These are phyloP conservation scores for Phortica okadai DNA, from an alignment of 2,888 invertebrate genomes.

Conservation along the genomic window DNA sequence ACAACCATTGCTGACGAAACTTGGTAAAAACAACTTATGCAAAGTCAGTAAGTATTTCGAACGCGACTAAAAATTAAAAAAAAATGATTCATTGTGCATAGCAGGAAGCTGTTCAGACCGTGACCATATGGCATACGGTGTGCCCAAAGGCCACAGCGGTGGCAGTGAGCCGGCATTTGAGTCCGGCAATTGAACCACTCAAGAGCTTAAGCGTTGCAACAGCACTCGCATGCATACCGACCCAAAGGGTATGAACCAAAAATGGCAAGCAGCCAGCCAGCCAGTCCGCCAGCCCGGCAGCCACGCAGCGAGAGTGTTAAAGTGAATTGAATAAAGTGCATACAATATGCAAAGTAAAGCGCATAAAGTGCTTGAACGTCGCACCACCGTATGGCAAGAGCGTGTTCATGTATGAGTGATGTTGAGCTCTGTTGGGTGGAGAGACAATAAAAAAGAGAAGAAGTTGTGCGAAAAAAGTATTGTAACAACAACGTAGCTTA, in stretches of 20 bases:
- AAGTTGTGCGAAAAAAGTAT: background rate
- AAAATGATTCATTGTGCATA: conserved; percentile 42
- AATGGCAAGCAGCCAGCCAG: too few relatives aligned
- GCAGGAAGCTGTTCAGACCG: conserved; percentile 16
- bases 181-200: conserved; percentile 27
- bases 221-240: too few relatives aligned
- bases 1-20: background rate
- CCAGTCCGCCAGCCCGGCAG: too few relatives aligned
- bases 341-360: conserved; percentile 23
- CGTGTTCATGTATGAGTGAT: background rate
- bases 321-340: conserved; percentile 4
- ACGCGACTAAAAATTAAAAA: conserved; percentile 37
- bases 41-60: background rate
- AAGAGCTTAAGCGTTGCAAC: conserved; percentile 14
- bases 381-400: background rate
- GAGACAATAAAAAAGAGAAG: background rate
- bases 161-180: background rate
- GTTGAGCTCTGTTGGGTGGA: background rate
- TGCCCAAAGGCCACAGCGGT: background rate
- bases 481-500: too few relatives aligned
- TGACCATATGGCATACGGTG: background rate
- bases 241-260: too few relatives aligned
- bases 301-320: background rate
- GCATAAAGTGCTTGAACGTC: conserved; percentile 7
- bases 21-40: background rate